Evolutionary conservation across 2,113 vertebrate species (phyloP).

Genomic region (Procavia capensis): DNA sequence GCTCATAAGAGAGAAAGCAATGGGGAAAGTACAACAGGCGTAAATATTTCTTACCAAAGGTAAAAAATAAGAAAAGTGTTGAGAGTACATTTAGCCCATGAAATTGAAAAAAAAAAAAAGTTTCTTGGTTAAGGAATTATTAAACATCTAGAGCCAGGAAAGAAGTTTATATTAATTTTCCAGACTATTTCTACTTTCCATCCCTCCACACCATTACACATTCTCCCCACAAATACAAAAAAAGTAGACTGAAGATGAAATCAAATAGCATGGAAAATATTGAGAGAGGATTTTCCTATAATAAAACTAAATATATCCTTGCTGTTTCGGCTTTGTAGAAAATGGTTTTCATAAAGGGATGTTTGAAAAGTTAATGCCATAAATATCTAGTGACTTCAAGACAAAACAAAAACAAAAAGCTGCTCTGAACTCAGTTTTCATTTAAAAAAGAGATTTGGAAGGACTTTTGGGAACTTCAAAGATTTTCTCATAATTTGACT

Average conservation of each 20-base stretch:
- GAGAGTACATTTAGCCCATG: slow-evolving; percentile 29
- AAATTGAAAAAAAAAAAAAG: slow-evolving; percentile 52
- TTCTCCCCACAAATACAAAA: background rate
- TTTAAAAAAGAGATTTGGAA: slow-evolving; percentile 51
- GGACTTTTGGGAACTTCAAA: slow-evolving; percentile 38
- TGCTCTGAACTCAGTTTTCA: background rate
- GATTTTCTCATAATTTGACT: slow-evolving; percentile 35
- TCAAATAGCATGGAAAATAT: slow-evolving; percentile 48
- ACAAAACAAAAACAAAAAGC: slow-evolving; percentile 33
- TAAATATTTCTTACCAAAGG: slow-evolving; percentile 59
- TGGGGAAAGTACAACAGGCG: background rate
- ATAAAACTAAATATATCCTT: slow-evolving; percentile 50
- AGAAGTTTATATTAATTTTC: slow-evolving; percentile 71
- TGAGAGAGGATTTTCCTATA: slow-evolving; percentile 43
- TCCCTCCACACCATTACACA: slow-evolving; percentile 48
- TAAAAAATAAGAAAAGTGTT: slow-evolving; percentile 57
- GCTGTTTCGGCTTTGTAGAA: slow-evolving; percentile 40
- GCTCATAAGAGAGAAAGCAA: slow-evolving; percentile 5
- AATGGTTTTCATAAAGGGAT: slow-evolving; percentile 36
- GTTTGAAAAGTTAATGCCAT: slow-evolving; percentile 26
- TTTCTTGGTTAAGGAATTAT: slow-evolving; percentile 64
- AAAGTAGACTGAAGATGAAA: slow-evolving; percentile 44
- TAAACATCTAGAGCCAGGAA: slow-evolving; percentile 66
- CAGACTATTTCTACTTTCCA: slow-evolving; percentile 63
- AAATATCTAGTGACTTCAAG: background rate